These are phyloP conservation scores for Prorops nasuta DNA, from an alignment of 1,140 invertebrate species.

Conservation along the genomic window DNA sequence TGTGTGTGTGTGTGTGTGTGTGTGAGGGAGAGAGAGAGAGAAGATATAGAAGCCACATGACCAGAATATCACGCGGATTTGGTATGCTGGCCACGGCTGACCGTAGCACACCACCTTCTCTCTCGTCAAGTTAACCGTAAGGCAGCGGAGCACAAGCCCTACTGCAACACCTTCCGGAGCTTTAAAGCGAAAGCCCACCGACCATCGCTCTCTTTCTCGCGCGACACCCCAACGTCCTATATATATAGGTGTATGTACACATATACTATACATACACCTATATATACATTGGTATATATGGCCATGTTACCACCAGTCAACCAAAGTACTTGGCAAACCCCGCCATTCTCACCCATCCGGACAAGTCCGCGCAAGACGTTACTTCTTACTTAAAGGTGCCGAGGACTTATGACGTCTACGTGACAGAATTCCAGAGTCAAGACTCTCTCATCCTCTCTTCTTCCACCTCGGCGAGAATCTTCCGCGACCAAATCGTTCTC, in stretches of 20 bases:
- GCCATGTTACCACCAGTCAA: too few relatives aligned
- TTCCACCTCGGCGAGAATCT: slow-evolving; percentile 4
- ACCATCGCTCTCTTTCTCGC: slow-evolving; percentile 10
- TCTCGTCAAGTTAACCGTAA: slow-evolving; percentile 47
- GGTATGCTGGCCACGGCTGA: slow-evolving; percentile 55
- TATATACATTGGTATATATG: too few relatives aligned
- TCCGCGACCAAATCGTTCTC: too few relatives aligned
- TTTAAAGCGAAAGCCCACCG: slow-evolving; percentile 11
- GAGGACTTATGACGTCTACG: slow-evolving; percentile 37
- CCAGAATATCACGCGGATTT: slow-evolving; percentile 54
- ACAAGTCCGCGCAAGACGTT: too few relatives aligned
- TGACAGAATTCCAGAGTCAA: slow-evolving; percentile 32
- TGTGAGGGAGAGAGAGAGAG: background rate
- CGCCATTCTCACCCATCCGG: too few relatives aligned
- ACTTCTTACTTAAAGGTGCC: slow-evolving; percentile 40
- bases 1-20: background rate
- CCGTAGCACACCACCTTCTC: slow-evolving; percentile 33
- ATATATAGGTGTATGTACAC: too few relatives aligned
- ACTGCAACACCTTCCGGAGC: slow-evolving; percentile 13
- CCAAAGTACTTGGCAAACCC: too few relatives aligned
- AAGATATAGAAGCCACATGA: slow-evolving; percentile 43
- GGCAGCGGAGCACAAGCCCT: slow-evolving; percentile 27
- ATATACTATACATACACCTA: too few relatives aligned
- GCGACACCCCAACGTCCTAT: background rate
- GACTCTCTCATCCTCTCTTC: background rate